phyloP scores from a whole-genome alignment of 2,113 vertebrate species.

The Sardina pilchardus region DNA sequence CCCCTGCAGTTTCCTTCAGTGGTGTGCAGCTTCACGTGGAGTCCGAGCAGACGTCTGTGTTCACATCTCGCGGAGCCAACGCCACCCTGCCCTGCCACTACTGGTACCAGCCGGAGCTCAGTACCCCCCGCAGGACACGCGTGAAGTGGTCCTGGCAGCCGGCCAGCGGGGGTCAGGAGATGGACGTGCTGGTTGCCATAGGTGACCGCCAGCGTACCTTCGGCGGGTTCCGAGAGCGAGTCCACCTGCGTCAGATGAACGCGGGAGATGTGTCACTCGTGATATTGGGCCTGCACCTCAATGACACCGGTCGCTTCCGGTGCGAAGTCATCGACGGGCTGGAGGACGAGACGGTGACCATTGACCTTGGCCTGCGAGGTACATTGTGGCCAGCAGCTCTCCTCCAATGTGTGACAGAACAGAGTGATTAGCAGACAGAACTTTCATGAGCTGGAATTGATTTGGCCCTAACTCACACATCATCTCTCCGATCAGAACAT shows the following conservation, averaged over 20 bases:
- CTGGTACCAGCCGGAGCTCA: slow-evolving; percentile 66
- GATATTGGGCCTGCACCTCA: slow-evolving; percentile 68
- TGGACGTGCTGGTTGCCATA: slow-evolving; percentile 77
- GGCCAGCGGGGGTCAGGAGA: slow-evolving; percentile 67
- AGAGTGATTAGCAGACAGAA: too few relatives aligned
- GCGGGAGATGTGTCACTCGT: slow-evolving; percentile 72
- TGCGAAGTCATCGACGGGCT: slow-evolving; percentile 86
- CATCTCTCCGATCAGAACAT: neutral
- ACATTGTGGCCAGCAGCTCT: neutral
- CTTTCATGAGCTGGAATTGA: neutral
- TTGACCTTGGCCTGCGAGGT: slow-evolving; percentile 82
- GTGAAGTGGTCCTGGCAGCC: slow-evolving; percentile 86
- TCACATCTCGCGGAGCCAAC: slow-evolving; percentile 68
- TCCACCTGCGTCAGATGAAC: slow-evolving; percentile 57
- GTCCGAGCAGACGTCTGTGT: slow-evolving; percentile 66
- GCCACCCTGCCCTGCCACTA: slow-evolving; percentile 80
- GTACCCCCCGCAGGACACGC: slow-evolving; percentile 62
- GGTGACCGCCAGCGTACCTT: slow-evolving; percentile 71
- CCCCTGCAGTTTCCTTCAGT: slow-evolving; percentile 61
- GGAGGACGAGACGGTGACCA: slow-evolving; percentile 77
- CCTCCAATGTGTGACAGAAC: too few relatives aligned
- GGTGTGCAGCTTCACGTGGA: slow-evolving; percentile 76
- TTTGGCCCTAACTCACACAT: too few relatives aligned
- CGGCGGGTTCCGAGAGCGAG: slow-evolving; percentile 76
- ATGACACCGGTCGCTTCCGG: slow-evolving; percentile 80